Evolutionary conservation across 2,888 invertebrate genomes (phyloP).

Genomic region (Eristalis intricaria): DNA sequence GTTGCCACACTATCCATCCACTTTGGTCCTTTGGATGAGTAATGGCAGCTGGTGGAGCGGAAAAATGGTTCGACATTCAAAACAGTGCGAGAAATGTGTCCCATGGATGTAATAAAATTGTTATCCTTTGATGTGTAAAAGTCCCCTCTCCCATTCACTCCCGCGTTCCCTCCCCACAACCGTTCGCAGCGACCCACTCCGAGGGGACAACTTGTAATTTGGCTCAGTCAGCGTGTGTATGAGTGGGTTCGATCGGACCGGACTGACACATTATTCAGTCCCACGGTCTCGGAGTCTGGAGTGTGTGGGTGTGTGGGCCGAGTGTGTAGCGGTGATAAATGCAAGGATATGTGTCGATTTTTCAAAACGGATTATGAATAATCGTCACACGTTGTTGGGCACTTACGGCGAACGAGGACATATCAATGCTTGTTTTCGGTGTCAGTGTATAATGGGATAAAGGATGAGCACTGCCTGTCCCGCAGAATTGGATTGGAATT

Average conservation of each 20-base stretch:
- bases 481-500: constrained; percentile 60
- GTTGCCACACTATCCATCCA: constrained; percentile 63
- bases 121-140: constrained; percentile 47
- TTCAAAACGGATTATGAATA: constrained; percentile 72
- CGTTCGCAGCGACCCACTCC: neutral
- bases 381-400: constrained; percentile 71
- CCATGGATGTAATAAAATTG: constrained; percentile 72
- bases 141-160: neutral
- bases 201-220: constrained; percentile 20
- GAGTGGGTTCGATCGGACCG: constrained; percentile 14
- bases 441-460: constrained; percentile 62
- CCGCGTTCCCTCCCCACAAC: neutral
- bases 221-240: constrained; percentile 32
- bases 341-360: constrained; percentile 71
- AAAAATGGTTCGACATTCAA: constrained; percentile 69
- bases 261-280: constrained; percentile 64
- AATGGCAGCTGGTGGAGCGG: constrained; percentile 65
- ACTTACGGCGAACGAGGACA: constrained; percentile 62
- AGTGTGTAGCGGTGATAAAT: constrained; percentile 56
- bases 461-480: constrained; percentile 57
- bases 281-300: constrained; percentile 16
- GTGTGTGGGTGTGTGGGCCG: neutral
- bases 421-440: constrained; percentile 60
- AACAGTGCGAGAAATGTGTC: constrained; percentile 70
- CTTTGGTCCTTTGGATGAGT: constrained; percentile 65